phyloP scores from a whole-genome alignment of 2,888 invertebrate genomes.

The Lymantria monacha region DNA sequence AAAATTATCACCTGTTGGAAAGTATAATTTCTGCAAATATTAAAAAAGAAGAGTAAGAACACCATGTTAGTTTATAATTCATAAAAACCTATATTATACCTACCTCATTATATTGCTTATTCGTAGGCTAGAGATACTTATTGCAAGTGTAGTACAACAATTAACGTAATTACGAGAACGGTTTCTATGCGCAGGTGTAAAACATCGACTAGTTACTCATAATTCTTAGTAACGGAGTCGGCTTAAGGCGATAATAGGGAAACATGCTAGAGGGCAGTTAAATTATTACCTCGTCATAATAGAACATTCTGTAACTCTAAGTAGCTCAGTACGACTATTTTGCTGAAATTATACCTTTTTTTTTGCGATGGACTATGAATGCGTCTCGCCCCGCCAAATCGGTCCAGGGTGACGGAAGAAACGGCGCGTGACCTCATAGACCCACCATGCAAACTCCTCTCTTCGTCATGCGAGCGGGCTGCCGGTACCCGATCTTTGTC shows the following conservation, averaged over 20 bases:
- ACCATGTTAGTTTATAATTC: too few relatives aligned
- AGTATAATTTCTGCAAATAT: constrained; percentile 34
- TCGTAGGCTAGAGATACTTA: too few relatives aligned
- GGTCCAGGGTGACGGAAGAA: too few relatives aligned
- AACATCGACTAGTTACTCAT: constrained; percentile 57
- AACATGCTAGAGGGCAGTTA: constrained; percentile 70
- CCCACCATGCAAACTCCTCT: too few relatives aligned
- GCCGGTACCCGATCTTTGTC: too few relatives aligned
- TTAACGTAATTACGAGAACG: constrained; percentile 73
- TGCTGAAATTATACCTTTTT: constrained; percentile 39
- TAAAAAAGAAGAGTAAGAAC: constrained; percentile 28
- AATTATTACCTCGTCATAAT: constrained; percentile 70
- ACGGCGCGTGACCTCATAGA: too few relatives aligned
- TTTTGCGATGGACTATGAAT: too few relatives aligned
- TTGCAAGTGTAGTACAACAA: constrained; percentile 48
- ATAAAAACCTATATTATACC: too few relatives aligned
- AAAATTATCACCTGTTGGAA: too few relatives aligned
- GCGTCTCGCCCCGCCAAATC: too few relatives aligned
- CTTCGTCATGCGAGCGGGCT: too few relatives aligned
- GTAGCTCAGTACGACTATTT: constrained; percentile 60
- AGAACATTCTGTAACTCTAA: constrained; percentile 68
- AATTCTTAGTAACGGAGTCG: constrained; percentile 75
- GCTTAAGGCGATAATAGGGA: constrained; percentile 72
- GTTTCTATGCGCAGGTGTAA: constrained; percentile 75
- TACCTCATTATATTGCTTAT: too few relatives aligned